Percentiles rank a stretch among this genome's conserved stretches.
Conservation (phyloP, 2,888 invertebrate genomes). For the Mayetiola destructor region DNA sequence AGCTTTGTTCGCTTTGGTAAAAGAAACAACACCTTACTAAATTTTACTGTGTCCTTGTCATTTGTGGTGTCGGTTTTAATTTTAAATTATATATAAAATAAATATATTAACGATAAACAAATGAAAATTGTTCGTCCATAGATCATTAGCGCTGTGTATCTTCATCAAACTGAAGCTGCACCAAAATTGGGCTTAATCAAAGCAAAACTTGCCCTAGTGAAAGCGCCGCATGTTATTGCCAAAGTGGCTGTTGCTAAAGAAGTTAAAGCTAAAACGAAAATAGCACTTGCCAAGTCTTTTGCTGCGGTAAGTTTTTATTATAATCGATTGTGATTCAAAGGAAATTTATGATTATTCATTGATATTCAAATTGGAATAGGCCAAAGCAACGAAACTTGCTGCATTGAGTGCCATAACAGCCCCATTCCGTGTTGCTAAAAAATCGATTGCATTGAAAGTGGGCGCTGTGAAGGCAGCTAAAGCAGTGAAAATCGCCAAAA, state of each 20-base stretch:
- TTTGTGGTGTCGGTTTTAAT: no score
- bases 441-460: neutral
- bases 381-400: conserved; percentile 3
- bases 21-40: no score
- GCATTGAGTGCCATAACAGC: conserved; percentile 2
- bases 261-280: conserved; percentile 4
- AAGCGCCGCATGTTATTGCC: conserved; percentile 6
- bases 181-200: neutral
- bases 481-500: conserved; percentile 2
- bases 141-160: neutral
- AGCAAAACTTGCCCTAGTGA: neutral
- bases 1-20: neutral
- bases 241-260: conserved; percentile 12
- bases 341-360: no score
- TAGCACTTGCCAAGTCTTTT: neutral
- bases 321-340: neutral
- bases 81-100: no score
- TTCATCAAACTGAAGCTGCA: neutral
- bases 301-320: neutral
- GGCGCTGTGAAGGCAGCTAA: neutral
- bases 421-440: conserved; percentile 1
- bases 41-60: no score
- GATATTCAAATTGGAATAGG: neutral
- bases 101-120: no score
- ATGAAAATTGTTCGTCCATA: neutral